Base-by-base conservation (phyloP, 1,140 invertebrate genomes). In the Asobara japonica region DNA sequence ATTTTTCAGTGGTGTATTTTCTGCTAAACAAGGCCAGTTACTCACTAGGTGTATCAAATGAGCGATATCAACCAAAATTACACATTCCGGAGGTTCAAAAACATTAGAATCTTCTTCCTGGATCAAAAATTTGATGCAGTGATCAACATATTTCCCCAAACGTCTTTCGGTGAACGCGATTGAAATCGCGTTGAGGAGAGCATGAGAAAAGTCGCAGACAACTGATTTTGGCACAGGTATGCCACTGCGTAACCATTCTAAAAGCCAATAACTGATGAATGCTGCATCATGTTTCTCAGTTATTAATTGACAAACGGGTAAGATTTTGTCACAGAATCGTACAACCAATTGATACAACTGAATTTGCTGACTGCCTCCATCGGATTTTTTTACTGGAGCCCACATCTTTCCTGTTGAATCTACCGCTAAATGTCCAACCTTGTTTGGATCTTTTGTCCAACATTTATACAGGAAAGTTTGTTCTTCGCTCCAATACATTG, bases 21-120 rank as follows among this genome's bases (percentile, higher is more conserved):
- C 13, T 2, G 69, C 38, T 29, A 75, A 77, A 41, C 74, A 77
- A 13, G 60, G 68, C 71, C 69, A 77, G 11, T 69, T 13, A 3
- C 62, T 22, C 10, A 77, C 65, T 1, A 29, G 16, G 20, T 77
- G 73, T 1, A 75, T 75, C 0, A 77, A 20, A 72, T 76, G 74
- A 0, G 76, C 74, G 13, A 76, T 77, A 20, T 77, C 71, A 3
- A 75, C 48, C 4, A 68, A 48, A 3, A 66, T 18, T 5, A 7
- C 10, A 16, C 71, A 73, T 33, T 25, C 22, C 13, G 61, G 62
- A 20, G 36, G 36, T 3, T 11, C n/a, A 2, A 41, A 11, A 3
- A 70, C 25, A 3, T 11, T n/a, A 27, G 30, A 30, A 2, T n/a
- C 45, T 45, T 16, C 22, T 3, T 4, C 7, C 16, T 45, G 25